Evolutionary conservation across 2,888 invertebrate genomes (phyloP).

Genomic region (Oligia strigilis): DNA sequence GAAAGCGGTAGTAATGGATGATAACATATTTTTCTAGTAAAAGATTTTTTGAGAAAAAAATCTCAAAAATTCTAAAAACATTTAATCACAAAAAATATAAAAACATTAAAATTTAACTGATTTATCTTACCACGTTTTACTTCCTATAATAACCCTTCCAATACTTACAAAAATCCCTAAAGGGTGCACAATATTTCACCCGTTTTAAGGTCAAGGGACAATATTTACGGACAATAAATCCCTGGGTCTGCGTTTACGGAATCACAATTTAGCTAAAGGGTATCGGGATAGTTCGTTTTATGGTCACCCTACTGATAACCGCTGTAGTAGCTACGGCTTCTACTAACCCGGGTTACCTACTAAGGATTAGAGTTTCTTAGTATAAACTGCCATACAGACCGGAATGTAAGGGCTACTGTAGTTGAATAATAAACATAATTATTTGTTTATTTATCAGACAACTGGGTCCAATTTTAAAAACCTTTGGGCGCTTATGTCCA

Average conservation of each 20-base stretch:
- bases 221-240: slow-evolving; percentile 62
- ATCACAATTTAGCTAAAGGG: slow-evolving; percentile 55
- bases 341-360: slow-evolving; percentile 51
- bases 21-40: too few species aligned
- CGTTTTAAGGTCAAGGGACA: slow-evolving; percentile 51
- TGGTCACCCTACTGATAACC: slow-evolving; percentile 70
- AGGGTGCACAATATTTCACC: slow-evolving; percentile 50
- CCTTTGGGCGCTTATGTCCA: too few species aligned
- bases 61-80: too few species aligned
- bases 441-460: neutral
- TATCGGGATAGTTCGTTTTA: slow-evolving; percentile 59
- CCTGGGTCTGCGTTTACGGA: slow-evolving; percentile 34
- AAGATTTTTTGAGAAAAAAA: too few species aligned
- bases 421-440: neutral
- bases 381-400: slow-evolving; percentile 14
- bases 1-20: too few species aligned
- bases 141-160: slow-evolving; percentile 17
- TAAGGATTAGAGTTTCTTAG: slow-evolving; percentile 31
- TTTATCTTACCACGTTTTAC: slow-evolving; percentile 9
- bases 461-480: too few species aligned
- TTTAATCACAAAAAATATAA: neutral
- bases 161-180: slow-evolving; percentile 49
- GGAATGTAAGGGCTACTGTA: slow-evolving; percentile 2
- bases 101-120: neutral
- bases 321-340: slow-evolving; percentile 53